phyloP scores from a whole-genome alignment of 2,888 invertebrate genomes.

The Drosophila sordidapex region DNA sequence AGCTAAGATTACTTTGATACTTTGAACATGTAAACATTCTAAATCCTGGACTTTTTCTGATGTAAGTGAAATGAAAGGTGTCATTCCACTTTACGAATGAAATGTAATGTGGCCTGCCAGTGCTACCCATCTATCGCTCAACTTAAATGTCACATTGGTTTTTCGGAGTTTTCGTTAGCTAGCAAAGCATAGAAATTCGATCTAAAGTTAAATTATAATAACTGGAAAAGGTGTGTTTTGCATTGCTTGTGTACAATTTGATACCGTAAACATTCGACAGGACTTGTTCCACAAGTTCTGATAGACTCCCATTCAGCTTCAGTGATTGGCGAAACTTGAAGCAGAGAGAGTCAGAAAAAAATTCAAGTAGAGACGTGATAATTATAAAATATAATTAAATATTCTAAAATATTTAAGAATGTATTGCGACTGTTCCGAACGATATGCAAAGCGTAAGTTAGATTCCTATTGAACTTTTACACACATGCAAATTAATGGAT shows the following conservation, averaged over 20 bases:
- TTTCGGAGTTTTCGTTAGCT: background rate
- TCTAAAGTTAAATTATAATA: background rate
- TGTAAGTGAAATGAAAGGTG: background rate
- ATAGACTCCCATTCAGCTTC: background rate
- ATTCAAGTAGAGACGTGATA: background rate
- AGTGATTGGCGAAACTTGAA: background rate
- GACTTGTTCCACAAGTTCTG: constrained; percentile 18
- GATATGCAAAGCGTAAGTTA: constrained; percentile 30
- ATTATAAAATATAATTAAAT: background rate
- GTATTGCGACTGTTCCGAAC: constrained; percentile 36
- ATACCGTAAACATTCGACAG: constrained; percentile 26
- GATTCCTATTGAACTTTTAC: background rate
- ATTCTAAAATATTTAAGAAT: constrained; percentile 6
- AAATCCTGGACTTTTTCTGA: background rate
- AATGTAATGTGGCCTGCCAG: background rate
- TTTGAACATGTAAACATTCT: too few relatives aligned
- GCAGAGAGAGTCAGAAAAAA: background rate
- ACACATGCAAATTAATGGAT: background rate
- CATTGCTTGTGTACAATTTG: background rate
- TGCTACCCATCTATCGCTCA: background rate
- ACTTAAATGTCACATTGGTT: background rate
- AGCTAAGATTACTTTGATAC: background rate
- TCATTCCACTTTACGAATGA: background rate
- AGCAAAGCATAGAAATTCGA: background rate
- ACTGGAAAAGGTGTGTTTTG: background rate